A percentile compares a stretch with the other conserved stretches of the same genome.
phyloP scores from a whole-genome alignment of 2,113 vertebrate genomes.

The Lepisosteus osseus region DNA sequence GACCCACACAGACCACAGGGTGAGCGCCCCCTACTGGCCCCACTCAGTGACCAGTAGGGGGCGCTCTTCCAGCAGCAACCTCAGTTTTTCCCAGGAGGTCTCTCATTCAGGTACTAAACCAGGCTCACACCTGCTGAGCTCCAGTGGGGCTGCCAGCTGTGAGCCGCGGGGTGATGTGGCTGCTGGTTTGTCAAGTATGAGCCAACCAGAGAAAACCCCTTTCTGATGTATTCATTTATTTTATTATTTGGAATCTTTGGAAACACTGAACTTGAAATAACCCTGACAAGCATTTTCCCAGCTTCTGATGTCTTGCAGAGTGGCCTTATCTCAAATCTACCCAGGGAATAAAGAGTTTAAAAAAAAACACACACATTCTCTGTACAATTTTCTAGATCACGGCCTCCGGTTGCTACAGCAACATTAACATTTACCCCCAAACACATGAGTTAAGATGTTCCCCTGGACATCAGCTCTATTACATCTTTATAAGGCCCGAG shows the following conservation, averaged over 20 bases:
- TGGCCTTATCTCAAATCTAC: no score
- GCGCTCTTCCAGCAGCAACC: no score
- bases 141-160: no score
- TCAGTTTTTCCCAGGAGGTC: no score
- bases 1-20: no score
- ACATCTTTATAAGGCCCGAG: slow-evolving; percentile 24
- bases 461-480: neutral
- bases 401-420: slow-evolving; percentile 55
- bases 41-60: no score
- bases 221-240: slow-evolving; percentile 23
- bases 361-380: neutral
- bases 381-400: slow-evolving; percentile 52
- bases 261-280: slow-evolving; percentile 25
- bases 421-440: slow-evolving; percentile 56
- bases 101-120: no score
- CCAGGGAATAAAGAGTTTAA: no score
- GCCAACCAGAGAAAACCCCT: slow-evolving; percentile 11
- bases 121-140: no score
- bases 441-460: slow-evolving; percentile 38
- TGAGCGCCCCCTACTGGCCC: no score
- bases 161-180: neutral
- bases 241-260: slow-evolving; percentile 40
- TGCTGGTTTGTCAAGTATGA: neutral
- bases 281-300: slow-evolving; percentile 50
- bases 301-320: neutral